Evolutionary conservation across 2,797 vertebrate genomes (phyloP).

Genomic region (Sus cebifrons): DNA sequence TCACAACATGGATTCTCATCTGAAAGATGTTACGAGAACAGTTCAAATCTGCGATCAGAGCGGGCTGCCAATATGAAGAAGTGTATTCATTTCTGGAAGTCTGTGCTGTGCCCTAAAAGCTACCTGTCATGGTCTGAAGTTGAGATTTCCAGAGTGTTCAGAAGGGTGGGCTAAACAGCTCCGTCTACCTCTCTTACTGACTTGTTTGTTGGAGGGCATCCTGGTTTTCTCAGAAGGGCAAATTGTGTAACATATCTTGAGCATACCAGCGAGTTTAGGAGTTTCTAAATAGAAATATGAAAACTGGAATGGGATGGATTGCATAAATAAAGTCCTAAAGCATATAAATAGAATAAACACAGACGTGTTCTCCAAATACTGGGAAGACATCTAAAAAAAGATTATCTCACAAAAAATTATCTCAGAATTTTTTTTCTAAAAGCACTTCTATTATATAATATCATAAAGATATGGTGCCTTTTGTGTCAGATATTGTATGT

Average conservation of each 20-base stretch:
- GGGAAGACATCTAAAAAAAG: slow-evolving; percentile 36
- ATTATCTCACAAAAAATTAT: slow-evolving; percentile 36
- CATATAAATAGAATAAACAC: slow-evolving; percentile 28
- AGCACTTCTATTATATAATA: not conserved
- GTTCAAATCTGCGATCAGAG: not conserved
- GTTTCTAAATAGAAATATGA: slow-evolving; percentile 60
- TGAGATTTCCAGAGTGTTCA: slow-evolving; percentile 19
- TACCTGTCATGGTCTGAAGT: not conserved
- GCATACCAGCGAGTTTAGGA: not conserved
- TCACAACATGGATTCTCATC: not conserved
- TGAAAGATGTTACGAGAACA: not conserved
- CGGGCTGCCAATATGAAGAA: not conserved
- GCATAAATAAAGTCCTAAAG: slow-evolving; percentile 13
- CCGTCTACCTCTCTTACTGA: not conserved
- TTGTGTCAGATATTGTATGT: not conserved
- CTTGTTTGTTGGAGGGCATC: not conserved
- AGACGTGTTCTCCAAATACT: slow-evolving; percentile 31
- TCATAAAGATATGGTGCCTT: not conserved
- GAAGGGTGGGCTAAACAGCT: not conserved
- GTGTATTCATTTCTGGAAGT: not conserved
- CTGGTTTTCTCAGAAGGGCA: slow-evolving; percentile 22
- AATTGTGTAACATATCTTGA: not conserved
- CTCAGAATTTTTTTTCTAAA: slow-evolving; percentile 19
- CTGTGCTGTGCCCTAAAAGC: not conserved
- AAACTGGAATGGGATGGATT: not conserved